Evolutionary conservation across 1,140 invertebrate species (phyloP).

Genomic region (Papilio dardanus): DNA sequence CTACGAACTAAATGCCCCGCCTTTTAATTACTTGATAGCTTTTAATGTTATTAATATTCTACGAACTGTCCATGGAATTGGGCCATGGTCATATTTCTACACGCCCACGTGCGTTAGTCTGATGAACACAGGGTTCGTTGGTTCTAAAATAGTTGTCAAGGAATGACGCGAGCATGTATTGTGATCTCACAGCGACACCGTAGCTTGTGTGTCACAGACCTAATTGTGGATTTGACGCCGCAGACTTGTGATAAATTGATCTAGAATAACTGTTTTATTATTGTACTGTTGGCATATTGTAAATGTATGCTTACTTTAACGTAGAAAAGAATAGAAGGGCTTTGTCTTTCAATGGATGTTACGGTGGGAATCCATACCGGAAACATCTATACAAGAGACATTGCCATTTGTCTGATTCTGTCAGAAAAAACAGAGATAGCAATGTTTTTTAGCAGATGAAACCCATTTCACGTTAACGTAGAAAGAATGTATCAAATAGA

Average conservation of each 20-base stretch:
- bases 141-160: slow-evolving; percentile 52
- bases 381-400: neutral
- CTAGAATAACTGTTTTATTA: slow-evolving; percentile 18
- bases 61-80: slow-evolving; percentile 40
- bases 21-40: slow-evolving; percentile 17
- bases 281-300: neutral
- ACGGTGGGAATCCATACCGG: neutral
- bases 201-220: neutral
- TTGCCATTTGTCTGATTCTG: neutral
- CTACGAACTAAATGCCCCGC: neutral
- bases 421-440: neutral
- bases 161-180: slow-evolving; percentile 50
- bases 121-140: slow-evolving; percentile 25
- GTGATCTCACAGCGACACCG: slow-evolving; percentile 47
- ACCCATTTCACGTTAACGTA: neutral
- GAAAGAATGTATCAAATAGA: neutral
- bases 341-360: neutral
- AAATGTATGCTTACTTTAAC: neutral
- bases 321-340: neutral
- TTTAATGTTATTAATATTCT: slow-evolving; percentile 23
- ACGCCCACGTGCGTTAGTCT: slow-evolving; percentile 49
- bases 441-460: neutral
- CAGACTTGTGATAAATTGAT: slow-evolving; percentile 24
- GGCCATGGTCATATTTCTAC: slow-evolving; percentile 63
- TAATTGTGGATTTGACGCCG: slow-evolving; percentile 24